Percentiles rank a stretch among this genome's conserved stretches.
These are phyloP conservation scores for Paracentrotus lividus DNA, from an alignment of 53 echinoderm and acorn worm genomes.

Conservation along the genomic window DNA sequence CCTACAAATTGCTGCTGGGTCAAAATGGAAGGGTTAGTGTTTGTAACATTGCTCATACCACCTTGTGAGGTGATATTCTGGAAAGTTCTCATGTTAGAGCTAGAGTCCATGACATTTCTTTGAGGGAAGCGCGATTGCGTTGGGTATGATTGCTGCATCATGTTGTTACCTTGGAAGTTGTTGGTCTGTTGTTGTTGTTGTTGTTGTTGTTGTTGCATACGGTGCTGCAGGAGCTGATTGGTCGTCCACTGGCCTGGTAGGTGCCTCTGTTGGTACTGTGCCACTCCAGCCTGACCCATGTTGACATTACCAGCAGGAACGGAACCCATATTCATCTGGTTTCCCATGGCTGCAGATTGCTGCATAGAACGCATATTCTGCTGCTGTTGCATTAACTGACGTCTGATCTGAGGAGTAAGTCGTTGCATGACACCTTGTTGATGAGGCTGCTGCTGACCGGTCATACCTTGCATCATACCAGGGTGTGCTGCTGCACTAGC, in stretches of 20 bases:
- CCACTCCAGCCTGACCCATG: constrained; percentile 71
- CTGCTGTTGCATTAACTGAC: constrained; percentile 59
- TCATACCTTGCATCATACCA: constrained; percentile 61
- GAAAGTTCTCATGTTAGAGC: constrained; percentile 79
- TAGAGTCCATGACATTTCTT: constrained; percentile 72
- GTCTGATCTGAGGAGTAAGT: constrained; percentile 45
- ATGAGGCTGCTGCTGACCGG: constrained; percentile 65
- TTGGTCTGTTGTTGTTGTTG: no score
- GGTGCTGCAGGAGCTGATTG: constrained; percentile 42
- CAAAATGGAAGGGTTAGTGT: constrained; percentile 71
- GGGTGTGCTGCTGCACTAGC: not conserved
- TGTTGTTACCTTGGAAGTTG: constrained; percentile 67
- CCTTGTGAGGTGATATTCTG: constrained; percentile 73
- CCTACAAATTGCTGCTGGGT: constrained; percentile 66
- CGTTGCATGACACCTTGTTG: constrained; percentile 67
- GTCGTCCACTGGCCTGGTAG: constrained; percentile 53
- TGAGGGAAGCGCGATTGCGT: constrained; percentile 60
- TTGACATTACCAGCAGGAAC: constrained; percentile 12
- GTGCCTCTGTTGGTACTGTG: constrained; percentile 65
- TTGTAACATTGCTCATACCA: constrained; percentile 61
- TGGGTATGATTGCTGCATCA: constrained; percentile 64
- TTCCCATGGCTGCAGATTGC: constrained; percentile 61
- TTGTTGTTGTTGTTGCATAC: constrained; percentile 59
- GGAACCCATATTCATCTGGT: constrained; percentile 61
- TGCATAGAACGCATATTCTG: constrained; percentile 69